These are phyloP conservation scores for Pipa parva DNA, from an alignment of 2,113 vertebrate genomes.

Conservation along the genomic window DNA sequence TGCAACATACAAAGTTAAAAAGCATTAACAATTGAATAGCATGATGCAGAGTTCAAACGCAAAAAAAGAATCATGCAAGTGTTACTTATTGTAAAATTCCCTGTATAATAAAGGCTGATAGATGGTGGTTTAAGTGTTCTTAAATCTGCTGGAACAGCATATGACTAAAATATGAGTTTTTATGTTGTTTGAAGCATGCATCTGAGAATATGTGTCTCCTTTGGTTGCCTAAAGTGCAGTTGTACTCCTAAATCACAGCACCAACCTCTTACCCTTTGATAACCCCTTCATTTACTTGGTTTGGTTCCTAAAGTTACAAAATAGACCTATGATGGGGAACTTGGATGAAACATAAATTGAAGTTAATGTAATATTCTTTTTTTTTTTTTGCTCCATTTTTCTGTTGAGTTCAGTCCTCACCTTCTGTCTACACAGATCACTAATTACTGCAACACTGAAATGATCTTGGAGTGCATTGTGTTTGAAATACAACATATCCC, in stretches of 20 bases:
- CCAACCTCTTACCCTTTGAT: conserved; percentile 9
- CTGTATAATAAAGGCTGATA: neutral
- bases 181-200: neutral
- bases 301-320: conserved; percentile 9
- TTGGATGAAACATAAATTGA: too few relatives aligned
- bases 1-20: neutral
- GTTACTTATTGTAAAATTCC: conserved; percentile 10
- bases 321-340: neutral
- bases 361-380: too few relatives aligned
- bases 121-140: conserved; percentile 30
- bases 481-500: too few relatives aligned
- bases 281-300: conserved; percentile 9
- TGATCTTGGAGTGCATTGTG: too few relatives aligned
- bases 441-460: too few relatives aligned
- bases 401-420: too few relatives aligned
- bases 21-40: conserved; percentile 28
- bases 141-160: conserved; percentile 15
- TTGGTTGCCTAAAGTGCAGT: neutral
- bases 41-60: conserved; percentile 1
- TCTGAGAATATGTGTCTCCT: conserved; percentile 15
- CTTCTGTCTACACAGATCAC: too few relatives aligned
- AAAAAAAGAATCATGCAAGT: conserved; percentile 3
- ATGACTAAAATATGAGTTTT: conserved; percentile 8
- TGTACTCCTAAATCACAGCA: conserved; percentile 10
- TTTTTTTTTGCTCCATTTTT: too few relatives aligned